Evolutionary conservation across 2,113 vertebrate species (phyloP), one percentile per base, ranked within the genome.

Genomic region (Zosterops japonicus): DNA sequence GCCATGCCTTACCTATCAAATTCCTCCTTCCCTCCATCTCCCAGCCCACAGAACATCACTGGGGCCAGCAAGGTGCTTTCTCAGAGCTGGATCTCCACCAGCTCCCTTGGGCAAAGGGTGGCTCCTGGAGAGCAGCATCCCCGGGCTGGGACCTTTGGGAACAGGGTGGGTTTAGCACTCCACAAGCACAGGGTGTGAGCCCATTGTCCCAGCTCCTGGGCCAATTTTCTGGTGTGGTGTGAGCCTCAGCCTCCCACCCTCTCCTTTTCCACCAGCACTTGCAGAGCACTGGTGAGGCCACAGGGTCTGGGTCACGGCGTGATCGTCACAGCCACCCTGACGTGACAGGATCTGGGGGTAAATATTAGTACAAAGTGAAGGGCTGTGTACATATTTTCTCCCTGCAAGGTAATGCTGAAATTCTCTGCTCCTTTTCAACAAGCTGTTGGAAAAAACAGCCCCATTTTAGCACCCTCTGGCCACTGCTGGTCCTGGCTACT

Each of bases 281-380:
- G 50, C 69, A 57, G 91, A 82, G 69, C 72, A 3, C 64, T 50
- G 55, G 44, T 0, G 0, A 50, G 78, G 65, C 75, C 6, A 1
- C 0, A 0, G 42, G 56, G 47, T 52, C 65, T 0, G 0, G 65
- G 74, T 82, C 82, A 82, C 0, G 0, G 60, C 0, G 0, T 5
- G 11, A 52, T 87, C 39, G 0, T 89, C 95, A 61, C 92, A 84
- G 69, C 77, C 74, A 75, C 93, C 77, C 67, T 10, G 8, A 53
- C 50, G 25, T 61, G 87, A 92, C 0, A 5, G 63, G 24, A 89
- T 59, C 68, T 25, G 83, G 89, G 91, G 91, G 71, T 93, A 91
- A 95, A 96, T 89, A 75, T 89, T 83, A 89, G 91, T 78, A 27
- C 0, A 0, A 94, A 80, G 80, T 8, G 55, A 75, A 91, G 81